Evolutionary conservation across 2,113 vertebrate species (phyloP), one percentile per base, ranked within the genome.

Genomic region (Onychostoma macrolepis): DNA sequence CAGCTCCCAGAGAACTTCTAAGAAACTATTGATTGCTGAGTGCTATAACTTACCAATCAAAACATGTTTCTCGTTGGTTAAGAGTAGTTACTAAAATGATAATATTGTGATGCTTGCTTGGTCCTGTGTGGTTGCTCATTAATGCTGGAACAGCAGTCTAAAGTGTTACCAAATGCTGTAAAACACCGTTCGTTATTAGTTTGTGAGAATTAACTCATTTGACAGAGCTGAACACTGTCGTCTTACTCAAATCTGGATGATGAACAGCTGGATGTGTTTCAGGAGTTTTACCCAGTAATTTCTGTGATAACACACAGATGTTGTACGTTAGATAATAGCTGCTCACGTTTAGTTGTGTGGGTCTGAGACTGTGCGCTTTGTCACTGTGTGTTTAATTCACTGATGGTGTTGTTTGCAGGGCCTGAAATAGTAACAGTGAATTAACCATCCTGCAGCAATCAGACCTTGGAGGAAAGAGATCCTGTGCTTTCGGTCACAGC

Each of bases 401-500:
- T 33, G 48, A n/a, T 12, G 7, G 21, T 26, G 2, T 33, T 58
- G 63, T 65, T 28, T 41, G 17, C 26, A 12, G 30, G 19, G 41
- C 19, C 38, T 58, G 61, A 45, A 48, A 41, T n/a, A 63, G 50
- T 58, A 74, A 80, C 76, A 85, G 21, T 56, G 67, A 61, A 67
- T 86, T 86, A 86, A 28, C 76, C 67, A 83, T 69, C 63, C 86
- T 24, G 69, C 45, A 65, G 88, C 77, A 67, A 78, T n/a, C 38
- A 83, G 26, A 86, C 56, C 75, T 80, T 50, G 58, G 53, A 87
- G 85, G 75, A 87, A 87, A 87, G 38, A 67, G 88, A 67, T 84
- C 77, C 76, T 82, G 88, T 71, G 71, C 85, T 78, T 77, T 79
- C 86, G 75, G 58, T 71, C 88, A 48, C 83, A 82, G 88, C 69